Evolutionary conservation across 2,113 vertebrate genomes (phyloP), one percentile per base, ranked within the genome.

Genomic region (Tinamus guttatus): DNA sequence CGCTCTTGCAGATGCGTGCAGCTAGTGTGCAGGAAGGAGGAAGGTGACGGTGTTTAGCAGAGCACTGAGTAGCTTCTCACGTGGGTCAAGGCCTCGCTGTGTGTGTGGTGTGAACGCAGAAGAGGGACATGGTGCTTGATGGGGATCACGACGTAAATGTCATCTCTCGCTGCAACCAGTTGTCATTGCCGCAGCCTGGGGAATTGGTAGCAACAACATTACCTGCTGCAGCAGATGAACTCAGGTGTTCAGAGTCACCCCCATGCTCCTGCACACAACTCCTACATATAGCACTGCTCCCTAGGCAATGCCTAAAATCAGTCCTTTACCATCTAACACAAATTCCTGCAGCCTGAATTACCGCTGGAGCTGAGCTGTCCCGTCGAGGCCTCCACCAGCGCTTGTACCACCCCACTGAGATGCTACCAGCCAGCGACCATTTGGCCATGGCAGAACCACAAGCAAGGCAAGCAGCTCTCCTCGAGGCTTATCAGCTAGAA

Each of bases 401-500:
- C 11, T 62, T 7, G 8, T 9, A 12, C 27, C 52, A 14, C 18
- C 11, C 16, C 9, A 7, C 54, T 27, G 54, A 89, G 94, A 94
- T 54, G 75, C 49, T 82, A 84, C 52, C 20, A 43, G 58, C n/a
- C 36, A 34, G 77, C 58, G 43, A 90, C 58, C 8, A 1, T 52
- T 89, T 90, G 95, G 69, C 65, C 69, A 43, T 36, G 68, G 86
- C 93, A 95, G 91, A 90, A 89, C 78, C 71, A 76, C 71, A 87
- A 81, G 58, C 40, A 96, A 92, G 95, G 94, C 86, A 95, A 95
- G 95, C 89, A 95, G 69, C 78, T 92, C 93, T 92, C 80, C 86
- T 88, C 90, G 90, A 95, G 95, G 89, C 74, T 52, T 58, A 75
- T n/a, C 7, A 64, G 51, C 75, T 88, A 75, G 41, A 90, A 93